Conservation (phyloP, 2,113 vertebrate genomes). For the Phrynocephalus versicolor region DNA sequence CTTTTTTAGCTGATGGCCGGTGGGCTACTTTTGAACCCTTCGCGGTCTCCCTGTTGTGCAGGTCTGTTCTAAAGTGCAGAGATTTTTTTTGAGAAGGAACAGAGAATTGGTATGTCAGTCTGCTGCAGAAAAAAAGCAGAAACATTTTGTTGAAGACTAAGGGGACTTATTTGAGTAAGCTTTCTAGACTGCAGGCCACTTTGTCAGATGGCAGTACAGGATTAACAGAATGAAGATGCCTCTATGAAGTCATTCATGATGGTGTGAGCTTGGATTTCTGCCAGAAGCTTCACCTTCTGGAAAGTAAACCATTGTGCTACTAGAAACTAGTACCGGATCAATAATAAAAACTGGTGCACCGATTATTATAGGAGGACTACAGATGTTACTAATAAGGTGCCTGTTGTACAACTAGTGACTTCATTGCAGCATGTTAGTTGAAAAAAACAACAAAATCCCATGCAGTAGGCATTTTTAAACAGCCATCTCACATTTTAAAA, state of each 20-base stretch:
- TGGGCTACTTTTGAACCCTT: too few species aligned
- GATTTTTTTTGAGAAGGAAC: not conserved
- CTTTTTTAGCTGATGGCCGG: too few species aligned
- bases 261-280: slow-evolving; percentile 48
- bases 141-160: too few species aligned
- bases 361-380: not conserved
- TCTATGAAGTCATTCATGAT: slow-evolving; percentile 44
- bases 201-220: too few species aligned
- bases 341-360: not conserved
- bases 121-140: too few species aligned
- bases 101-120: too few species aligned
- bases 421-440: not conserved
- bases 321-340: not conserved
- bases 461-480: slow-evolving; percentile 10
- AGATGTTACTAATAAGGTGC: not conserved
- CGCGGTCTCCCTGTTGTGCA: too few species aligned
- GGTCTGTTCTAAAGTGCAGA: slow-evolving; percentile 33
- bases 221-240: slow-evolving; percentile 63
- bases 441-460: not conserved
- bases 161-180: too few species aligned
- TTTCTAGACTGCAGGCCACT: too few species aligned
- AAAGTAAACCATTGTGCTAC: slow-evolving; percentile 30
- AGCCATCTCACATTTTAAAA: fast-evolving
- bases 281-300: slow-evolving; percentile 52
- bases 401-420: not conserved